Conservation (phyloP, 2,113 vertebrate genomes). For the Megaleporinus macrocephalus region DNA sequence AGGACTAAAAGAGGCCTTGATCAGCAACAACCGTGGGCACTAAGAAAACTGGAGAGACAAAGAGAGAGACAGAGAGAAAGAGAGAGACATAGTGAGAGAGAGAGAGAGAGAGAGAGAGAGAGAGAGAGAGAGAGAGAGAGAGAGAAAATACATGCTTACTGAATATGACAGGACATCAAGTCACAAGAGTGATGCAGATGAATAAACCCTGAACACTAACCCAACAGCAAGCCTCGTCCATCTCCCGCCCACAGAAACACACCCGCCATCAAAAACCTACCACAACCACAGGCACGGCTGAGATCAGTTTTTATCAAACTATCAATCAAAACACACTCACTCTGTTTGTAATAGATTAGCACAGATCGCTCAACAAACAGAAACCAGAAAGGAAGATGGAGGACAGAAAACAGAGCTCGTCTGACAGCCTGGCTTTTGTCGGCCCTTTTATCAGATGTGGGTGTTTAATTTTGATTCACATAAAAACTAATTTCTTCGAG, state of each 20-base stretch:
- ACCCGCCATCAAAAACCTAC: background rate
- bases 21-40: too few species aligned
- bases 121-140: slow-evolving; percentile 9
- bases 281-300: too few species aligned
- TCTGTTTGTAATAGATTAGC: slow-evolving; percentile 10
- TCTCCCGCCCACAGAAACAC: background rate
- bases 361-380: background rate
- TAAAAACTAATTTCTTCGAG: background rate
- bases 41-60: background rate
- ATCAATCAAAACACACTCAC: background rate
- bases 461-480: background rate
- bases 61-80: slow-evolving; percentile 2
- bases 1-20: too few species aligned
- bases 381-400: background rate
- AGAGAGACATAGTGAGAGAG: slow-evolving; percentile 23
- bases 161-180: background rate
- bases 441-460: slow-evolving; percentile 22
- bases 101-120: background rate
- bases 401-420: background rate
- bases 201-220: background rate
- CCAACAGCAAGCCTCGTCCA: background rate
- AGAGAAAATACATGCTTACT: background rate
- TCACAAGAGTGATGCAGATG: background rate
- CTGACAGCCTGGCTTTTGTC: background rate
- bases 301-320: slow-evolving; percentile 17